These are phyloP conservation scores for Eupithecia tripunctaria DNA, from an alignment of 2,888 invertebrate species.

Conservation along the genomic window DNA sequence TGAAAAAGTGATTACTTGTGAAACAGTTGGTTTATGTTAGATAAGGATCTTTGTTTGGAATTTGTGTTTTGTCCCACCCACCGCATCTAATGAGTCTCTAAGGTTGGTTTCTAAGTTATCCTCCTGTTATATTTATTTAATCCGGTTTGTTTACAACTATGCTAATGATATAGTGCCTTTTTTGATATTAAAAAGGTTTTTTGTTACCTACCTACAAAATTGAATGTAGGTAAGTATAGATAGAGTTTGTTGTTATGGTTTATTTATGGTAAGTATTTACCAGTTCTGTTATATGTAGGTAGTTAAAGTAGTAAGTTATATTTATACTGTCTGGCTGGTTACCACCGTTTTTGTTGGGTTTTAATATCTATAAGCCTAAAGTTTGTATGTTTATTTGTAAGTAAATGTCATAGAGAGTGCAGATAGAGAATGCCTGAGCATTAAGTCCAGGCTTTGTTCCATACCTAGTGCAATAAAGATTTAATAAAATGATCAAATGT, in stretches of 20 bases:
- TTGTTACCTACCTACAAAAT: too few species aligned
- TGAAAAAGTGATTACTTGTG: constrained; percentile 37
- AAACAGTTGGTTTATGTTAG: constrained; percentile 17
- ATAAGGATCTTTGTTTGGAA: constrained; percentile 24
- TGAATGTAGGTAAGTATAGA: too few species aligned
- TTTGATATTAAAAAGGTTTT: too few species aligned
- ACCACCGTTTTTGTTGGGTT: not conserved
- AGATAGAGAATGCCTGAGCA: too few species aligned
- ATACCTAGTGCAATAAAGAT: not conserved
- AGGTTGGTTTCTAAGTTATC: not conserved
- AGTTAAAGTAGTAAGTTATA: not conserved
- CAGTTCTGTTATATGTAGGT: not conserved
- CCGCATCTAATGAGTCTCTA: not conserved
- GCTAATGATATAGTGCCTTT: too few species aligned
- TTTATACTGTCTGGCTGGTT: not conserved
- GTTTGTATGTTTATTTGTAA: not conserved
- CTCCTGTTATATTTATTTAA: not conserved
- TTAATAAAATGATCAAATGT: not conserved
- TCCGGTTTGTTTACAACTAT: not conserved
- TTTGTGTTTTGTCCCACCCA: constrained; percentile 4
- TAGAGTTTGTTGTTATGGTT: not conserved
- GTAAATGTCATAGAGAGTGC: not conserved
- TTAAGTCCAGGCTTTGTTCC: too few species aligned
- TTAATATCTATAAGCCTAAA: not conserved
- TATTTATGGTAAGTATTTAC: not conserved